phyloP scores from a whole-genome alignment of 1,140 invertebrate genomes.

The Drosophila watanabei region DNA sequence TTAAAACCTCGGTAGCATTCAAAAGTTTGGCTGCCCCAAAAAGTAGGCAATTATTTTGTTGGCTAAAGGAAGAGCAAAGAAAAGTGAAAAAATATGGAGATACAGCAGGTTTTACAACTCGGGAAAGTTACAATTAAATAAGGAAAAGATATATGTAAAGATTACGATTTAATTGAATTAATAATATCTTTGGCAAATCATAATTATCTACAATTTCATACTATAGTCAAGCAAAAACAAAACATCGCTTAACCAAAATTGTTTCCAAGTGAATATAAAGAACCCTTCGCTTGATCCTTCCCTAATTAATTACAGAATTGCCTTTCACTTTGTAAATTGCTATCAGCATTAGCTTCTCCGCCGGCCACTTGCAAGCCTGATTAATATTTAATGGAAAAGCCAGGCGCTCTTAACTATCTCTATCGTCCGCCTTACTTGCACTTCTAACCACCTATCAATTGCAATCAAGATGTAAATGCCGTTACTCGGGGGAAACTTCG shows the following conservation, averaged over 20 bases:
- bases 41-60: slow-evolving; percentile 44
- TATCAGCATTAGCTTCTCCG: slow-evolving; percentile 8
- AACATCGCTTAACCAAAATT: not conserved
- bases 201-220: not conserved
- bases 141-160: not conserved
- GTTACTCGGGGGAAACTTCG: slow-evolving; percentile 2
- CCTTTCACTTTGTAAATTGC: slow-evolving; percentile 7
- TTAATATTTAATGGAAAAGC: slow-evolving; percentile 51
- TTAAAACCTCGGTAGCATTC: slow-evolving; percentile 8
- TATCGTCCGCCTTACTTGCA: slow-evolving; percentile 9
- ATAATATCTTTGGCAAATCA: not conserved
- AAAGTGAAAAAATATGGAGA: slow-evolving; percentile 2
- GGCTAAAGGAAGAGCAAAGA: not conserved
- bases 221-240: not conserved
- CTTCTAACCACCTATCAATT: slow-evolving; percentile 56
- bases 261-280: not conserved
- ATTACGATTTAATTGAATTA: not conserved
- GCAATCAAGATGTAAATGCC: slow-evolving; percentile 62
- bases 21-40: slow-evolving; percentile 16
- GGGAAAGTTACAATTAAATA: not conserved
- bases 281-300: not conserved
- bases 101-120: not conserved
- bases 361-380: slow-evolving; percentile 26
- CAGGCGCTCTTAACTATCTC: slow-evolving; percentile 36
- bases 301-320: slow-evolving; percentile 29